Conservation (phyloP, 2,888 invertebrate genomes). For the Cancer borealis region DNA sequence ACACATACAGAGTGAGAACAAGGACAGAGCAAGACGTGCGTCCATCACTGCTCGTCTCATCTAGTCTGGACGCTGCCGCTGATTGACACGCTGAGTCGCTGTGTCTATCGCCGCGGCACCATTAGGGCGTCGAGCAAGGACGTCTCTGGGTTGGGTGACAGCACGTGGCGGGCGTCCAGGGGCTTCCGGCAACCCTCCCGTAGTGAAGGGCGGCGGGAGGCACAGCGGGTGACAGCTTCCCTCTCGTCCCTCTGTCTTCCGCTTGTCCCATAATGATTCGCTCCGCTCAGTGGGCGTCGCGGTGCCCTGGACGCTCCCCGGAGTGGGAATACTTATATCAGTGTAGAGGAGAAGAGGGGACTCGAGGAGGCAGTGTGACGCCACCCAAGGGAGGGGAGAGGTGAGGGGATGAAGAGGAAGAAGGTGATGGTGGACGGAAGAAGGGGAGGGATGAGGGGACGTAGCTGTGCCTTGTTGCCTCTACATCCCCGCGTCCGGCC, state of each 20-base stretch:
- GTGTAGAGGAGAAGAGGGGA: background rate
- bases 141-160: background rate
- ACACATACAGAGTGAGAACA: background rate
- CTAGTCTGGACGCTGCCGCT: background rate
- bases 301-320: background rate
- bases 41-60: background rate
- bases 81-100: slow-evolving; percentile 31
- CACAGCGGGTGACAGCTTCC: slow-evolving; percentile 51
- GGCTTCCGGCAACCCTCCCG: background rate
- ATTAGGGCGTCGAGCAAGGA: background rate
- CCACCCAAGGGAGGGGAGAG: background rate
- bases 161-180: background rate
- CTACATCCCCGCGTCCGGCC: background rate
- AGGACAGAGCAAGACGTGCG: background rate
- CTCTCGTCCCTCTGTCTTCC: slow-evolving; percentile 40
- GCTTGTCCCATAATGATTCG: slow-evolving; percentile 44
- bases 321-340: background rate
- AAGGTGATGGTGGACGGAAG: background rate
- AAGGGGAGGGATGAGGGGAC: background rate
- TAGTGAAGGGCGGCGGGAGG: slow-evolving; percentile 52
- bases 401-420: background rate
- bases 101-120: background rate
- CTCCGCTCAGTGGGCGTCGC: background rate
- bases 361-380: background rate
- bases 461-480: background rate